Conservation (phyloP, 1,140 invertebrate species). For the Drosophila bocki region DNA sequence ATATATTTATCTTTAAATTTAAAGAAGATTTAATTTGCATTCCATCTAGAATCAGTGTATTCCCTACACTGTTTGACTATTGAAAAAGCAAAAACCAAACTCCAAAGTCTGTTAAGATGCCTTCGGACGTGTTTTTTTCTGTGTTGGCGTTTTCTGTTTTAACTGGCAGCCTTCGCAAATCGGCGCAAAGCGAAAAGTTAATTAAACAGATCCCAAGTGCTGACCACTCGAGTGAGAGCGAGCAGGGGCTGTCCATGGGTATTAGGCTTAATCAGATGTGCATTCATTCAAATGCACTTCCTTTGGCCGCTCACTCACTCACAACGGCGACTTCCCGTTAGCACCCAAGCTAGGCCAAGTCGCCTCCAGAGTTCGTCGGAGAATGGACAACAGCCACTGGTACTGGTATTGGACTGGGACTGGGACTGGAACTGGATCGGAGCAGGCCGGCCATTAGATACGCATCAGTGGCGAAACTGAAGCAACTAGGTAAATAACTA, state of each 20-base stretch:
- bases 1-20: not conserved
- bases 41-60: not conserved
- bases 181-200: constrained; percentile 47
- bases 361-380: not conserved
- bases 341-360: constrained; percentile 38
- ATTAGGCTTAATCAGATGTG: constrained; percentile 79
- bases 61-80: constrained; percentile 15
- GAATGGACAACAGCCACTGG: constrained; percentile 2
- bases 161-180: constrained; percentile 37
- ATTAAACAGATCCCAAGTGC: constrained; percentile 58
- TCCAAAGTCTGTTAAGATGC: not conserved
- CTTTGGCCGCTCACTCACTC: constrained; percentile 64
- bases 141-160: constrained; percentile 32
- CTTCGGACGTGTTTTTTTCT: constrained; percentile 22
- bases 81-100: constrained; percentile 2
- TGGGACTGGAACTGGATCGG: constrained; percentile 10
- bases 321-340: constrained; percentile 75
- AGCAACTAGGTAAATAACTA: constrained; percentile 63
- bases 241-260: constrained; percentile 60
- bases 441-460: constrained; percentile 54
- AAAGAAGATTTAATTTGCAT: not conserved
- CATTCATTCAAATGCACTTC: constrained; percentile 80
- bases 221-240: constrained; percentile 42
- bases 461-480: constrained; percentile 71
- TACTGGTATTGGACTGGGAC: not conserved